Evolutionary conservation across 2,888 invertebrate species (phyloP), one percentile per base, ranked within the genome.

Genomic region (Onchidella celtica): DNA sequence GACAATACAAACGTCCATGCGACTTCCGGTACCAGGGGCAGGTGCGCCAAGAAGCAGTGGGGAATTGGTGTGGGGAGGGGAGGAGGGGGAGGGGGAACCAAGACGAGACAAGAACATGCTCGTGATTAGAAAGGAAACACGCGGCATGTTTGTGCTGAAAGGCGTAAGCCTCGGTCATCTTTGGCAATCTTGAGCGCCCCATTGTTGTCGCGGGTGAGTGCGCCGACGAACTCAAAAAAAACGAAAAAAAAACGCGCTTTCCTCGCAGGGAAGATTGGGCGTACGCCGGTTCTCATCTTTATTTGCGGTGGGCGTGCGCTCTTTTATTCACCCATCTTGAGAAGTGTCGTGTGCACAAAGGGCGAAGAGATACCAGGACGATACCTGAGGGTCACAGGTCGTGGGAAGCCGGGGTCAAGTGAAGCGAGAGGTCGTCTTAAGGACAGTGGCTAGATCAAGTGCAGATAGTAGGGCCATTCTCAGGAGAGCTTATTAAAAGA

Each of bases 321-420:
- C 40, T 55, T 80, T 73, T 55, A 65, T 74, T 55, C 55, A 21
- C 63, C 0, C 65, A 29, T 80, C 79, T 80, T 80, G 79, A 79
- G 73, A 79, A 63, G 61, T 61, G 78, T 70, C 70, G 69, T 38
- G 70, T 40, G 36, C 34, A 78, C 78, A 78, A 78, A 57, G 61
- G 78, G 29, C 38, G 70, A 11, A 34, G 21, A 70, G 78, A 78
- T 70, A 78, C 32, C 11, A 27, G 72, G 73, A 80, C 66, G 70
- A 80, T 73, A 79, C 63, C 3, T 27, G 32, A 47, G 55, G 73
- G 79, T 80, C 79, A 80, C 36, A 65, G 79, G 74, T 80, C 79
- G 72, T 80, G 79, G 79, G 79, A 80, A 80, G 57, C 66, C 38
- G 66, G 57, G 79, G 79, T 80, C 79, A 80, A 80, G 73, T 66